These are phyloP conservation scores for Deroplatys truncata DNA, from an alignment of 2,888 invertebrate species.

Conservation along the genomic window DNA sequence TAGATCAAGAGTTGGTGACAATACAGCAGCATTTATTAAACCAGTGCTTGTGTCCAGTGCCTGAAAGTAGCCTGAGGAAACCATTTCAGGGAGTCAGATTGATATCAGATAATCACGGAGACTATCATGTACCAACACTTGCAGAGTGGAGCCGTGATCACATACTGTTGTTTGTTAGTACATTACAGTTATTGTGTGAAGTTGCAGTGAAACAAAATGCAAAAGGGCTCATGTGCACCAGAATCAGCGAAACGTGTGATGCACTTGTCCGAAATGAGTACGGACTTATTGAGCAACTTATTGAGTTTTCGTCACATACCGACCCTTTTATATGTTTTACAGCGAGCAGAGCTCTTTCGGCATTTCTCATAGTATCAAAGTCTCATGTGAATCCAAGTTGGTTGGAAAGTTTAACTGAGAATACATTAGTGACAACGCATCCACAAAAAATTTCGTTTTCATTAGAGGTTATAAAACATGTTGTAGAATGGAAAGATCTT, in stretches of 20 bases:
- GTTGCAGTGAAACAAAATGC: slow-evolving; percentile 80
- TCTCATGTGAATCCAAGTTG: slow-evolving; percentile 75
- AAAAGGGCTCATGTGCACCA: slow-evolving; percentile 75
- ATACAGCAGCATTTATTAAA: slow-evolving; percentile 65
- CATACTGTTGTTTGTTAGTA: slow-evolving; percentile 74
- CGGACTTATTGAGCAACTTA: slow-evolving; percentile 78
- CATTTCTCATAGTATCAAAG: slow-evolving; percentile 79
- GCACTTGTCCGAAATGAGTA: slow-evolving; percentile 75
- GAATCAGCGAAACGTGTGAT: slow-evolving; percentile 75
- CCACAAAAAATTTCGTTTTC: slow-evolving; percentile 75
- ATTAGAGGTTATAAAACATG: slow-evolving; percentile 77
- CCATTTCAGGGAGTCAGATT: slow-evolving; percentile 62
- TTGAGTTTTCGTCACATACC: slow-evolving; percentile 71
- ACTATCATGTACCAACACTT: slow-evolving; percentile 40
- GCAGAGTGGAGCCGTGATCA: slow-evolving; percentile 62
- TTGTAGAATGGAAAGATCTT: slow-evolving; percentile 84
- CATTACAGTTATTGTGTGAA: slow-evolving; percentile 77
- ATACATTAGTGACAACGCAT: slow-evolving; percentile 53
- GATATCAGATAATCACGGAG: slow-evolving; percentile 26
- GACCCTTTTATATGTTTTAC: slow-evolving; percentile 79
- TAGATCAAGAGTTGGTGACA: slow-evolving; percentile 52
- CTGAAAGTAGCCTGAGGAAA: slow-evolving; percentile 64
- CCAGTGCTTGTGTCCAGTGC: slow-evolving; percentile 74
- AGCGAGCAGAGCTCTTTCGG: slow-evolving; percentile 73
- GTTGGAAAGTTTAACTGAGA: slow-evolving; percentile 64